These are phyloP conservation scores for Tringa solitaria DNA, from an alignment of 2,113 vertebrate species.

Conservation along the genomic window DNA sequence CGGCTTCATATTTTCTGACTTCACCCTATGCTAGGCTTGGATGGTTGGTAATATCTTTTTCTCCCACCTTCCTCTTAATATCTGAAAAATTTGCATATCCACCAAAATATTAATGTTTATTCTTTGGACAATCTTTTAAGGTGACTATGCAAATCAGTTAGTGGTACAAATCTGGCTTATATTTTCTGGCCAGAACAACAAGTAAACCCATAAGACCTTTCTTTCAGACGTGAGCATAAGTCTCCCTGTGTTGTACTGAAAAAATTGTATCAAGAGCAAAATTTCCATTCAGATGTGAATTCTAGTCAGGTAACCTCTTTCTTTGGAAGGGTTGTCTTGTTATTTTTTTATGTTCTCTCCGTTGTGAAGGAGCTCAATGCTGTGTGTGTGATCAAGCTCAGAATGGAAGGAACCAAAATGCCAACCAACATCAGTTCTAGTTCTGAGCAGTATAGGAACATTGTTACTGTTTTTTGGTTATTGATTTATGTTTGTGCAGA, in stretches of 20 bases:
- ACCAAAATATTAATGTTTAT: neutral
- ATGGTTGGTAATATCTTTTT: conserved; percentile 68
- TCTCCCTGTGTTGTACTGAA: neutral
- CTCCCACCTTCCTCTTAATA: neutral
- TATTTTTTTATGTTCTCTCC: neutral
- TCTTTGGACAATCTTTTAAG: neutral
- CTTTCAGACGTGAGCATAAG: neutral
- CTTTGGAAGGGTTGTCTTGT: neutral
- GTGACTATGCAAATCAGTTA: neutral
- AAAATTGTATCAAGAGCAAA: neutral
- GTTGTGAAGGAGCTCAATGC: neutral
- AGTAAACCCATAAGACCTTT: neutral
- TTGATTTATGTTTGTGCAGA: neutral
- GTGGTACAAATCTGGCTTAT: neutral
- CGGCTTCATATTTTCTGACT: conserved; percentile 70
- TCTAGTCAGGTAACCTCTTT: neutral
- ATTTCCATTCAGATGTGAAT: neutral
- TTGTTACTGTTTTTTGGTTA: neutral
- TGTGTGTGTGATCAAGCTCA: neutral
- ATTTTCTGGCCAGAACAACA: neutral
- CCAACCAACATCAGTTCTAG: neutral
- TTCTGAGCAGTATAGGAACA: neutral
- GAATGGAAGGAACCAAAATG: neutral
- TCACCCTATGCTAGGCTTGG: conserved; percentile 75
- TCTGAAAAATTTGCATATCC: neutral